A percentile compares a stretch with the other conserved stretches of the same genome.
These are phyloP conservation scores for Diglossa cyanea DNA, from an alignment of 2,797 vertebrate species.

Conservation along the genomic window DNA sequence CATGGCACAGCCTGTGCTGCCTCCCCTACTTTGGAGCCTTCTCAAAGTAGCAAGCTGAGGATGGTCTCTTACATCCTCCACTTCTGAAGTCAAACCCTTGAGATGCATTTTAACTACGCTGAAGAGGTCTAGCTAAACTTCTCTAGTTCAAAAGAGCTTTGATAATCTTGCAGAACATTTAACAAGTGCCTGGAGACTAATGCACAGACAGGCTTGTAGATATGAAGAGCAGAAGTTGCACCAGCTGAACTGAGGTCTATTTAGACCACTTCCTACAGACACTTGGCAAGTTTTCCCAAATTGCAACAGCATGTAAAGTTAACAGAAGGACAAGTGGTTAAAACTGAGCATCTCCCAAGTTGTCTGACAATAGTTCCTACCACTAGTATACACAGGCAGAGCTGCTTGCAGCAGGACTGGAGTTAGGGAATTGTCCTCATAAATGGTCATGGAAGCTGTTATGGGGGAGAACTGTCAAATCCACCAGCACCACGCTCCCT, in stretches of 20 bases:
- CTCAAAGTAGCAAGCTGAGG: not conserved
- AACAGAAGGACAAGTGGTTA: not conserved
- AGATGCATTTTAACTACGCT: conserved; percentile 20
- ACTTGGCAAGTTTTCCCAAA: not conserved
- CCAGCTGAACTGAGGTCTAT: not conserved
- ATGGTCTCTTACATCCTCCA: not conserved
- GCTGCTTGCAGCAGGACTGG: not conserved
- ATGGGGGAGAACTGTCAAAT: not conserved
- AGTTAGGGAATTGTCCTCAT: not conserved
- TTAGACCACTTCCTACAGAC: not conserved
- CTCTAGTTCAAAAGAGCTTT: conserved; percentile 39
- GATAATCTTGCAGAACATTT: conserved; percentile 51
- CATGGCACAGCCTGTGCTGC: not conserved
- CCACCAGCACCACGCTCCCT: not conserved
- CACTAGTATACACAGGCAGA: not conserved
- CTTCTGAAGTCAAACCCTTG: conserved; percentile 17
- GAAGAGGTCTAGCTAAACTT: conserved; percentile 36
- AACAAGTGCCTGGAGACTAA: conserved; percentile 44
- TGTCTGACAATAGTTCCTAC: not conserved
- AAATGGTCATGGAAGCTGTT: not conserved
- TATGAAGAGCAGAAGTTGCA: not conserved
- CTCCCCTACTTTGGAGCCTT: not conserved
- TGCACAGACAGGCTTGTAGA: conserved; percentile 8
- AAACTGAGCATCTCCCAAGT: not conserved
- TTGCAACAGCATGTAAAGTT: not conserved